These are phyloP conservation scores for Euproctis similis DNA, from an alignment of 2,888 invertebrate genomes.

Conservation along the genomic window DNA sequence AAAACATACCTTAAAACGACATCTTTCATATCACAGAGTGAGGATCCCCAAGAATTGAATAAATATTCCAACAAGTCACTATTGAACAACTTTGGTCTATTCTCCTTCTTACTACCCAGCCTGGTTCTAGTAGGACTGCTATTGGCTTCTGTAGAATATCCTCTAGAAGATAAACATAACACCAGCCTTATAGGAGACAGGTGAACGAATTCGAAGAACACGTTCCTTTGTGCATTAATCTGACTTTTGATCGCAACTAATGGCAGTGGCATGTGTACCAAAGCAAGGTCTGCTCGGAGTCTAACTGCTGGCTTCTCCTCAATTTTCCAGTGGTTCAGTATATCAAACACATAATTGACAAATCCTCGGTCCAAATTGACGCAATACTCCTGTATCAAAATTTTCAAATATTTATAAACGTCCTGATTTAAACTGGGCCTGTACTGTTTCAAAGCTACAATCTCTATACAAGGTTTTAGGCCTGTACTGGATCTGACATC, in stretches of 20 bases:
- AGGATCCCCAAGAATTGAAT: constrained; percentile 79
- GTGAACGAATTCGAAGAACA: constrained; percentile 75
- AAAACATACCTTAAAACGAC: constrained; percentile 74
- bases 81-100: constrained; percentile 68
- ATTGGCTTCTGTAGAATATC: constrained; percentile 47
- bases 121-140: constrained; percentile 42
- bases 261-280: constrained; percentile 76
- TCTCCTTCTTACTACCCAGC: constrained; percentile 56
- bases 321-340: constrained; percentile 76
- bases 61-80: constrained; percentile 78
- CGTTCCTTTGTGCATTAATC: constrained; percentile 44
- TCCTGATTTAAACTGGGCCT: constrained; percentile 67
- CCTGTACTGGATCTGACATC: constrained; percentile 40
- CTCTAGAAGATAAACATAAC: constrained; percentile 76
- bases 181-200: constrained; percentile 77
- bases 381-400: constrained; percentile 80
- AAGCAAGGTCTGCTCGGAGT: constrained; percentile 72
- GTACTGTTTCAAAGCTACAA: constrained; percentile 71
- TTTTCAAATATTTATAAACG: constrained; percentile 78
- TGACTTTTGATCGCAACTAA: constrained; percentile 61
- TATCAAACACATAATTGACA: constrained; percentile 76
- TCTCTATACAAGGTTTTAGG: constrained; percentile 77
- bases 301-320: constrained; percentile 76
- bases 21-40: constrained; percentile 79
- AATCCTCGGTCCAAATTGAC: constrained; percentile 83